Evolutionary conservation across 2,888 invertebrate genomes (phyloP), one percentile per base, ranked within the genome.

Genomic region (Sarcophaga variegata): DNA sequence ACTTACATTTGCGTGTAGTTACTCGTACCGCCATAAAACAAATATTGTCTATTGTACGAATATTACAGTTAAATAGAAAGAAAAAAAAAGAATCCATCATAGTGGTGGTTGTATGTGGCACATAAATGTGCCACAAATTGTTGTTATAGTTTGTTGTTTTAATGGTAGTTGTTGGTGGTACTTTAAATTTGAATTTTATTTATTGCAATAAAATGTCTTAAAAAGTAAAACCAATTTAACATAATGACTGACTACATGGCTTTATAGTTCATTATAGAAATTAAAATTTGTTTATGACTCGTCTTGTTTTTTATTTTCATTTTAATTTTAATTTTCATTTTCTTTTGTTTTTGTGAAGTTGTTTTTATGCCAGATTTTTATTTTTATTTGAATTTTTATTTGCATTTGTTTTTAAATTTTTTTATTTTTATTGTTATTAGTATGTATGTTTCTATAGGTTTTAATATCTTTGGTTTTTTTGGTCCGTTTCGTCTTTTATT

Each of bases 171-270:
- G 67, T 70, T 70, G 4, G 0, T 49, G 45, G 27, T 74, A n/a
- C 10, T 25, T 62, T 17, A 20, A 22, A 60, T 27, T 69, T 62
- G 37, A n/a, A 6, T 83, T 78, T 72, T 63, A 62, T 72, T 62
- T 62, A 54, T 60, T 83, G 45, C 72, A 62, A 63, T 63, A 69
- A 64, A 79, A 66, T 74, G 17, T 63, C 74, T 81, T 69, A 67
- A 54, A 81, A 54, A 81, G 25, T 69, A 71, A 83, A 83, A 60
- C 66, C 66, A 86, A 78, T 81, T 86, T 83, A 27, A 83, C 49
- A 59, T 81, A 86, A 87, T 76, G 81, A 79, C 83, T 76, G 78
- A 79, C 81, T 79, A 83, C 78, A 81, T 87, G 81, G 75, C 75
- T 79, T 78, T 80, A 76, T 76, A 79, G 71, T 47, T 84, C 81